A percentile compares a stretch with the other conserved stretches of the same genome.
phyloP scores from a whole-genome alignment of 2,888 invertebrate genomes.

The Eupeodes latifasciatus region DNA sequence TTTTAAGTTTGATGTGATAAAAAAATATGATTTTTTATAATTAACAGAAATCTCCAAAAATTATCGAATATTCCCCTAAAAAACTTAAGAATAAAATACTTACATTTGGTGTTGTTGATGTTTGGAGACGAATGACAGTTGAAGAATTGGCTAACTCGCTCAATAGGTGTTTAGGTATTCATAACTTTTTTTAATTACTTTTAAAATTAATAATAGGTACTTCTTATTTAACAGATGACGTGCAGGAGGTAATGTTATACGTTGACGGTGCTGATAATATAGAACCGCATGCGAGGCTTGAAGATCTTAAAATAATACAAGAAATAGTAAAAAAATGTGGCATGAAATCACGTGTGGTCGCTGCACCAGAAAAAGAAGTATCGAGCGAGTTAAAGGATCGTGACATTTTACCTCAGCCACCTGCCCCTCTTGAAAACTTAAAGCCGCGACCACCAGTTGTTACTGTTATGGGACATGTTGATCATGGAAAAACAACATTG shows the following conservation, averaged over 20 bases:
- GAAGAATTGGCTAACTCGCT: conserved; percentile 88
- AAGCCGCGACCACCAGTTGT: conserved; percentile 95
- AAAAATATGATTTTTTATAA: background rate
- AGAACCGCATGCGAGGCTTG: conserved; percentile 86
- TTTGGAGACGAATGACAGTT: conserved; percentile 94
- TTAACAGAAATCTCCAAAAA: conserved; percentile 84
- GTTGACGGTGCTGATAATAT: conserved; percentile 87
- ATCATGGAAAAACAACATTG: conserved; percentile 99
- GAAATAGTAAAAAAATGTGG: conserved; percentile 90
- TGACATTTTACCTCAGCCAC: conserved; percentile 87
- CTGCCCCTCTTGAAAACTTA: conserved; percentile 87
- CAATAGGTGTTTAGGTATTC: conserved; percentile 87
- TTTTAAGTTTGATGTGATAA: too few relatives aligned
- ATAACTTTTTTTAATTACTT: conserved; percentile 75
- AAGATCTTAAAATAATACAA: conserved; percentile 87
- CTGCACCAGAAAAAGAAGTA: conserved; percentile 82
- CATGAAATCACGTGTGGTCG: conserved; percentile 86
- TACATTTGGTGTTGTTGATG: conserved; percentile 85
- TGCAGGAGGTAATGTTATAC: conserved; percentile 89
- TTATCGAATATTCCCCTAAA: conserved; percentile 86
- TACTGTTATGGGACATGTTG: conserved; percentile 99
- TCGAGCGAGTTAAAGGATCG: conserved; percentile 82
- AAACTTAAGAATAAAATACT: conserved; percentile 78
- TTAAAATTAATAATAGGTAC: background rate
- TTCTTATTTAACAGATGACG: conserved; percentile 85